phyloP scores from a whole-genome alignment of 1,140 invertebrate species.

The Scaptomyza pallida region DNA sequence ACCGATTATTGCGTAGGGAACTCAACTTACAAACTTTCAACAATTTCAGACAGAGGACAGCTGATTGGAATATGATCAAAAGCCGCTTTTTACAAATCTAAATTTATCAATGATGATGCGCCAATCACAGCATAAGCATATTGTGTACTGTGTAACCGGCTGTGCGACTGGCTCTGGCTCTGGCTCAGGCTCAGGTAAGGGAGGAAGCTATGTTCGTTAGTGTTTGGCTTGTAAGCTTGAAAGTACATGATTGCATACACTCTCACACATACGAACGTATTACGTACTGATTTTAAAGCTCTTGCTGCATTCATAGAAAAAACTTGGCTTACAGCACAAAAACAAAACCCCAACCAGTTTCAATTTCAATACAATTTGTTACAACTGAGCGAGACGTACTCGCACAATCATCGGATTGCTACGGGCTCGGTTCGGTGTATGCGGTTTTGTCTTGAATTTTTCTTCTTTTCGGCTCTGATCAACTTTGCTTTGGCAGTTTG shows the following conservation, averaged over 20 bases:
- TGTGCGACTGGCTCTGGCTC: too few species aligned
- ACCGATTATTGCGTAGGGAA: too few species aligned
- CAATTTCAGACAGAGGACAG: too few species aligned
- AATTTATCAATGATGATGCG: too few species aligned
- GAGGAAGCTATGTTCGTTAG: too few species aligned
- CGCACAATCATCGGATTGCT: conserved; percentile 27
- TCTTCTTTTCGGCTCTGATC: conserved; percentile 53
- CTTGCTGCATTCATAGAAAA: conserved; percentile 32
- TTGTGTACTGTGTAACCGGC: too few species aligned
- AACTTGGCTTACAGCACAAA: conserved; percentile 29
- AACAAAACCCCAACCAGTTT: conserved; percentile 72
- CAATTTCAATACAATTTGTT: conserved; percentile 80
- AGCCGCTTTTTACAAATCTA: too few species aligned
- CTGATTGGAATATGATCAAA: too few species aligned
- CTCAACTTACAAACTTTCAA: too few species aligned
- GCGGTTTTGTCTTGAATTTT: conserved; percentile 36
- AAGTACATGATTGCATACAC: background rate
- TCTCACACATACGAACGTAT: background rate
- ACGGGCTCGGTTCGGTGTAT: conserved; percentile 20
- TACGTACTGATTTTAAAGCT: background rate
- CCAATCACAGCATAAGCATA: too few species aligned
- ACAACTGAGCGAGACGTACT: conserved; percentile 57
- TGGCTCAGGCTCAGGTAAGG: too few species aligned
- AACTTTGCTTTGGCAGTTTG: conserved; percentile 51
- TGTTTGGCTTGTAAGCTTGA: too few species aligned